Evolutionary conservation across 2,888 invertebrate genomes (phyloP).

Genomic region (Pantelozetes paolii): DNA sequence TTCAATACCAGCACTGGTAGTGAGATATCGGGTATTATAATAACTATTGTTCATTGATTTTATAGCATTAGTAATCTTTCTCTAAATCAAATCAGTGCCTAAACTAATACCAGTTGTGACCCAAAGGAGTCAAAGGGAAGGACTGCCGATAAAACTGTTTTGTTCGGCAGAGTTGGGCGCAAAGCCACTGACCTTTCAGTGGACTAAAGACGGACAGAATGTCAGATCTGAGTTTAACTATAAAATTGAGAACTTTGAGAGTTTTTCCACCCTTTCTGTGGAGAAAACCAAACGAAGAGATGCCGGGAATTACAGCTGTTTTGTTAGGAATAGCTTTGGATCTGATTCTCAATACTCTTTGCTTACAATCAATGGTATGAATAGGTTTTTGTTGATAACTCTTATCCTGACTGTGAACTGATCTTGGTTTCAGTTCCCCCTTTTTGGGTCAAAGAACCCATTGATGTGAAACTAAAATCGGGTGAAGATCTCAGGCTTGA

Average conservation of each 20-base stretch:
- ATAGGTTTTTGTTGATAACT: background rate
- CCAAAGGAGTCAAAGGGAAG: background rate
- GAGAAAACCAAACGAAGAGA: constrained; percentile 40
- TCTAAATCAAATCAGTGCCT: background rate
- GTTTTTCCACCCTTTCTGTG: constrained; percentile 31
- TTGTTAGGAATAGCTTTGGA: constrained; percentile 41
- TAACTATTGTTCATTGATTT: background rate
- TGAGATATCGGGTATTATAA: no score
- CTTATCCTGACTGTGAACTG: background rate
- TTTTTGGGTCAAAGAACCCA: no score
- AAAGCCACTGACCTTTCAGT: constrained; percentile 41
- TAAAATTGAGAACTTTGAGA: constrained; percentile 19
- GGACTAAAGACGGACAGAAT: constrained; percentile 10
- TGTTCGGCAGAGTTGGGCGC: constrained; percentile 27
- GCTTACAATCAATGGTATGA: constrained; percentile 44
- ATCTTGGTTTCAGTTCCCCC: background rate
- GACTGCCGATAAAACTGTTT: background rate
- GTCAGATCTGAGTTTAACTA: background rate
- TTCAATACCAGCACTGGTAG: background rate
- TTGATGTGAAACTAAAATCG: no score
- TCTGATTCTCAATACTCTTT: constrained; percentile 39
- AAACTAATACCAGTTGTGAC: background rate
- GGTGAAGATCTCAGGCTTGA: no score
- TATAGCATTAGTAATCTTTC: background rate
- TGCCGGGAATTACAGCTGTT: constrained; percentile 45